phyloP scores from a whole-genome alignment of 2,888 invertebrate species.

The Synanthedon andrenaeformis region DNA sequence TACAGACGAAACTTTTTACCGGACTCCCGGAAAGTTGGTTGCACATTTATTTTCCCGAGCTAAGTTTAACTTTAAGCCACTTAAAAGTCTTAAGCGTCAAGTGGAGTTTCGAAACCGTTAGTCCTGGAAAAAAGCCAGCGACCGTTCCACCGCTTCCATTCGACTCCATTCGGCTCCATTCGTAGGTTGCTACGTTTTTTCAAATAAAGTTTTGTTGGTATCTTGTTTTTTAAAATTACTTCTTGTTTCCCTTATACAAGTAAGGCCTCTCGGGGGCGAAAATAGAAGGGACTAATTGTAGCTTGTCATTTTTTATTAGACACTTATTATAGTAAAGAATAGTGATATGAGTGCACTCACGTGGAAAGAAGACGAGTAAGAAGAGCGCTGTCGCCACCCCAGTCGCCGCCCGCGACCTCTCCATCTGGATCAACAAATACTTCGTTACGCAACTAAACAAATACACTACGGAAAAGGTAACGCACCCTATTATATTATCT shows the following conservation, averaged over 20 bases:
- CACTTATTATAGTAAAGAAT: too few species aligned
- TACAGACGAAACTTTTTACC: too few species aligned
- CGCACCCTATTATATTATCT: not conserved
- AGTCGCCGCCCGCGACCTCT: too few species aligned
- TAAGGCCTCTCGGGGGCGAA: not conserved
- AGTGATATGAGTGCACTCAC: too few species aligned
- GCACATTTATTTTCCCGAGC: not conserved
- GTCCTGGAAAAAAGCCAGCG: constrained; percentile 22
- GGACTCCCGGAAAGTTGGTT: not conserved
- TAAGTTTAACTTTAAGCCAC: constrained; percentile 27
- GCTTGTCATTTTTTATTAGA: too few species aligned
- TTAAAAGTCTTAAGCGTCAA: constrained; percentile 33
- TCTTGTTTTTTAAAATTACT: constrained; percentile 13
- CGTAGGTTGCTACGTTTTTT: constrained; percentile 15
- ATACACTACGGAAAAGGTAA: too few species aligned
- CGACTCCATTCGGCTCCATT: constrained; percentile 3
- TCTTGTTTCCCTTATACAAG: constrained; percentile 8
- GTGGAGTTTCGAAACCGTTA: constrained; percentile 33
- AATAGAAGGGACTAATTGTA: not conserved
- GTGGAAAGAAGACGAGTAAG: too few species aligned
- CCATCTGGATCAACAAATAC: too few species aligned
- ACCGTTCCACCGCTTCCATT: not conserved
- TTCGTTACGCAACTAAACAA: too few species aligned
- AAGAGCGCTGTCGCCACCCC: too few species aligned
- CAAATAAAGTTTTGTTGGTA: constrained; percentile 12